phyloP scores from a whole-genome alignment of 1,140 invertebrate genomes.

The Sarcophaga peregrina region DNA sequence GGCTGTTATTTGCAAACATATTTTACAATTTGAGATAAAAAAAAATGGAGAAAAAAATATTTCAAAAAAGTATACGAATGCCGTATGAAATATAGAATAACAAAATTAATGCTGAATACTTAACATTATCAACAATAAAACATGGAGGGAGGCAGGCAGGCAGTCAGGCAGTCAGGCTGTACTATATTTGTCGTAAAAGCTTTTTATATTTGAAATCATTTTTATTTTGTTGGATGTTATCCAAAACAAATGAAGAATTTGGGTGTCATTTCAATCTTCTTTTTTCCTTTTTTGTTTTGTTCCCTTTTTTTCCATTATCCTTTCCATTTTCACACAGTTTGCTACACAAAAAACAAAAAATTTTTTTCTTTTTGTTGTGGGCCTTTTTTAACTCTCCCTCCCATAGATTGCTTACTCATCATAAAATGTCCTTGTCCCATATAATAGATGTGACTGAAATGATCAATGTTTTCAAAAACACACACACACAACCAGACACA shows the following conservation, averaged over 20 bases:
- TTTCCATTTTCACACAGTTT: too few species aligned
- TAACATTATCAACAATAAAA: too few species aligned
- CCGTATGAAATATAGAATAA: neutral
- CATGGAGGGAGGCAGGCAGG: neutral
- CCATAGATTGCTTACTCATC: conserved; percentile 23
- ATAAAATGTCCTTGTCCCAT: conserved; percentile 38
- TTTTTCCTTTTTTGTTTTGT: neutral
- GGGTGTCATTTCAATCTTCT: conserved; percentile 15
- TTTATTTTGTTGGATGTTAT: conserved; percentile 28
- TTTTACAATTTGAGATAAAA: neutral
- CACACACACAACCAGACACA: neutral
- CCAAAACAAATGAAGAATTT: conserved; percentile 33
- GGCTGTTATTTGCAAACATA: neutral
- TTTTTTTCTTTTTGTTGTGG: too few species aligned
- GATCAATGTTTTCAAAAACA: neutral
- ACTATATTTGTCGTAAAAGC: too few species aligned
- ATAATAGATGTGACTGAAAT: conserved; percentile 2
- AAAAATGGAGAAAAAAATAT: neutral
- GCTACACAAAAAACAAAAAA: too few species aligned
- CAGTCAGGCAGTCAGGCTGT: too few species aligned
- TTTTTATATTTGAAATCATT: neutral
- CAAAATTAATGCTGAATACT: conserved; percentile 27
- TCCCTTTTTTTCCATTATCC: conserved; percentile 8
- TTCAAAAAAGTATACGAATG: too few species aligned
- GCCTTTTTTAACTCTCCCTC: too few species aligned